phyloP scores from a whole-genome alignment of 2,113 vertebrate species.

The Stigmatopora argus region DNA sequence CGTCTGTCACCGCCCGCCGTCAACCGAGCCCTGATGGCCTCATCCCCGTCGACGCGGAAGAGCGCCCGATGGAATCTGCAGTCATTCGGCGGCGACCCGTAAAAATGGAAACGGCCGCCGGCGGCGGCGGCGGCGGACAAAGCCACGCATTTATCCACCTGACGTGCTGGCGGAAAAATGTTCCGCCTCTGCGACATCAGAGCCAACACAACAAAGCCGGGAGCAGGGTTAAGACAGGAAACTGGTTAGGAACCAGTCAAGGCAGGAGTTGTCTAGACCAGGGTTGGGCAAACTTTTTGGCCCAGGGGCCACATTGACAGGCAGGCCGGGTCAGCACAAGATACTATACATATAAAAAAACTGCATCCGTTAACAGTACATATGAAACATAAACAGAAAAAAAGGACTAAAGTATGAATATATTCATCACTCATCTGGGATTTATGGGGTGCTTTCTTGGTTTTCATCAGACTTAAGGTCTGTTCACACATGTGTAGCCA shows the following conservation, averaged over 20 bases:
- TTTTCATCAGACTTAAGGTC: too few species aligned
- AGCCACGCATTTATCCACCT: slow-evolving; percentile 44
- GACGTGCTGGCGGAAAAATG: slow-evolving; percentile 25
- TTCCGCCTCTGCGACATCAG: neutral
- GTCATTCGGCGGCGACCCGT: slow-evolving; percentile 56
- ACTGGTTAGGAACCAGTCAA: neutral
- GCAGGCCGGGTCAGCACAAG: too few species aligned
- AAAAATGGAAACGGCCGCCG: slow-evolving; percentile 51
- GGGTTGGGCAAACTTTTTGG: too few species aligned
- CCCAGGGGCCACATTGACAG: too few species aligned
- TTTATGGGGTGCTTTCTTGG: too few species aligned
- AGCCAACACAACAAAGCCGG: slow-evolving; percentile 4
- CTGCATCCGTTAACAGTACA: too few species aligned
- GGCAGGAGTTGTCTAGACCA: too few species aligned
- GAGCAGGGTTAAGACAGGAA: neutral
- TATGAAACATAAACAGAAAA: too few species aligned
- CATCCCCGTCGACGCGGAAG: slow-evolving; percentile 47
- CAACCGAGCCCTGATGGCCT: slow-evolving; percentile 57
- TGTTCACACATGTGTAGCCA: too few species aligned
- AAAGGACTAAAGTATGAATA: too few species aligned
- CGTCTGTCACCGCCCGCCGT: slow-evolving; percentile 51
- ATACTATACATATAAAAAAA: too few species aligned
- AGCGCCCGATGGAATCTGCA: slow-evolving; percentile 56
- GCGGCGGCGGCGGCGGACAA: slow-evolving; percentile 22
- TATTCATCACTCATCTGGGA: too few species aligned